phyloP scores from a whole-genome alignment of 2,113 vertebrate species.

The Suricata suricatta region DNA sequence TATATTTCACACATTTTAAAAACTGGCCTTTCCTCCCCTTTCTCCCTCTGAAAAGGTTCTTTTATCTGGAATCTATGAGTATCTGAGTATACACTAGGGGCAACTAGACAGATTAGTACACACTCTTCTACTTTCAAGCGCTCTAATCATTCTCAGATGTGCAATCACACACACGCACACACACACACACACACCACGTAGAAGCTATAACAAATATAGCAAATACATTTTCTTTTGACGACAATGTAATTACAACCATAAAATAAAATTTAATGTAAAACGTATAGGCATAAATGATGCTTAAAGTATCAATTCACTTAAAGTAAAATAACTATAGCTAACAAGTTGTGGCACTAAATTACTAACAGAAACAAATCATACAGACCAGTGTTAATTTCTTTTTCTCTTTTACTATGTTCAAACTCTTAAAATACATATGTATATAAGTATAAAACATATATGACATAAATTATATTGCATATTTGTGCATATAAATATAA shows the following conservation, averaged over 20 bases:
- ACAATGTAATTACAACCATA: constrained; percentile 36
- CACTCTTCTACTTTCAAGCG: constrained; percentile 52
- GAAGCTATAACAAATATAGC: background rate
- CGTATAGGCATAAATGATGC: background rate
- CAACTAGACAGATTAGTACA: background rate
- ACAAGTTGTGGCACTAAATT: background rate
- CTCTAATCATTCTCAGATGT: constrained; percentile 68
- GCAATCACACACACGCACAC: background rate
- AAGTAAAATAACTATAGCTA: constrained; percentile 41
- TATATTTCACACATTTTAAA: constrained; percentile 28
- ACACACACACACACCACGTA: background rate
- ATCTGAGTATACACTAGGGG: background rate
- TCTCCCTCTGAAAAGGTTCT: background rate
- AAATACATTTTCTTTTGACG: constrained; percentile 61
- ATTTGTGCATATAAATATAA: background rate
- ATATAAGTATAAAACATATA: background rate
- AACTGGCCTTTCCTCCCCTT: background rate
- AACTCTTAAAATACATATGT: background rate
- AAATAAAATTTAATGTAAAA: constrained; percentile 21
- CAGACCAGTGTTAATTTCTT: background rate
- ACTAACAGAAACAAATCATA: constrained; percentile 28
- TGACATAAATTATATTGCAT: background rate
- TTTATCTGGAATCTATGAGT: background rate
- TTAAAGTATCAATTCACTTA: background rate
- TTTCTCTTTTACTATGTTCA: background rate